Conservation (phyloP, 2,888 invertebrate species). For the Autographa gamma region DNA sequence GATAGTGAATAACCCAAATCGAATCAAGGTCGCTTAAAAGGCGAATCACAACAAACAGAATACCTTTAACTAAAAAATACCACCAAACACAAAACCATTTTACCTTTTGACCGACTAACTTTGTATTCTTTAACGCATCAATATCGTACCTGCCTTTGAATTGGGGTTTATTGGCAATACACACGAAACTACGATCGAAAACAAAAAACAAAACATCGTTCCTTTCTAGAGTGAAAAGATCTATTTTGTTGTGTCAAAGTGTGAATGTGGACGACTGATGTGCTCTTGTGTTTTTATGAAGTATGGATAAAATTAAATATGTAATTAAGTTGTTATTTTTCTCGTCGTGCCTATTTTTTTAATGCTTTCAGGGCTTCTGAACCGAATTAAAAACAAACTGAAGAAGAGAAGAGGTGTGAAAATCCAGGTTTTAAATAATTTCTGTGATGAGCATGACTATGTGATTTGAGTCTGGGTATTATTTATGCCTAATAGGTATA, state of each 20-base stretch:
- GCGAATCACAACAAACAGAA: neutral
- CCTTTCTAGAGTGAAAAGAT: neutral
- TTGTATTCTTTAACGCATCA: neutral
- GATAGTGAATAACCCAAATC: too few species aligned
- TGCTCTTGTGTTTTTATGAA: neutral
- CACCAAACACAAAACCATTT: neutral
- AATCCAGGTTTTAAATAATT: too few species aligned
- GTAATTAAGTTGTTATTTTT: too few species aligned
- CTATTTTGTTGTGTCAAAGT: neutral
- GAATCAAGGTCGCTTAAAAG: neutral
- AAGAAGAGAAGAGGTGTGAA: too few species aligned
- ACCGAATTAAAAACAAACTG: too few species aligned
- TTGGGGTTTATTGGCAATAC: conserved; percentile 17
- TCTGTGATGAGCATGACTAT: too few species aligned
- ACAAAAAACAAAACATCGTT: neutral
- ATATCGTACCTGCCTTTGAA: neutral
- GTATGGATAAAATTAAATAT: too few species aligned
- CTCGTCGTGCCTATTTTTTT: too few species aligned
- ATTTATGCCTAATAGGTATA: too few species aligned
- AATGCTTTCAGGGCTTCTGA: too few species aligned
- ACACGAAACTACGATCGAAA: neutral
- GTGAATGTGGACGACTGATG: neutral
- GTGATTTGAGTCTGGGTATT: too few species aligned
- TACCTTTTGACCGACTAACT: conserved; percentile 3
- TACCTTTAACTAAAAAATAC: neutral